A percentile compares a stretch with the other conserved stretches of the same genome.
Conservation (phyloP, 2,797 vertebrate species). For the Urosaurus nigricauda region DNA sequence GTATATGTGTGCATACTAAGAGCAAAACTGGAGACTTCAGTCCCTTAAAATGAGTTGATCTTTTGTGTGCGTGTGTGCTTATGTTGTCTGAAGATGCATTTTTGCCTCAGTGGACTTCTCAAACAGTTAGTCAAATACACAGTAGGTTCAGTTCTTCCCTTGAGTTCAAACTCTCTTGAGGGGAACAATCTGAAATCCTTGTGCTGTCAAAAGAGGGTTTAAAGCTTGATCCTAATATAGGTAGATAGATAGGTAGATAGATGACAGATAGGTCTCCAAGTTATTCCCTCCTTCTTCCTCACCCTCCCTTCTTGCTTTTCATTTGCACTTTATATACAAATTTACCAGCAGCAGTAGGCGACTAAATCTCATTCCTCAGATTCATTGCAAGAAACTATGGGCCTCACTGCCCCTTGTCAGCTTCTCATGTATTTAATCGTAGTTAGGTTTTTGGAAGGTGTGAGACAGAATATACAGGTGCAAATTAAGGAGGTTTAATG, state of each 20-base stretch:
- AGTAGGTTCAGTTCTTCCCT: constrained; percentile 57
- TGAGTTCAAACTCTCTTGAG: constrained; percentile 82
- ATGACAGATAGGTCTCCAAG: constrained; percentile 84
- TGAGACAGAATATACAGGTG: neutral
- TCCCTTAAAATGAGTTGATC: rapidly evolving
- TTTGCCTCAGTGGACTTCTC: constrained; percentile 51
- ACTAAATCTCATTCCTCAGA: constrained; percentile 53
- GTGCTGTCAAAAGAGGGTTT: constrained; percentile 83
- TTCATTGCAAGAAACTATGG: constrained; percentile 47
- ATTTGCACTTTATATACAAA: constrained; percentile 81
- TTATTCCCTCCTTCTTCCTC: neutral
- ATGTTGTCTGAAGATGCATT: constrained; percentile 58
- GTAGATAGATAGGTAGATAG: constrained; percentile 66
- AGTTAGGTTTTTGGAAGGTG: rapidly evolving
- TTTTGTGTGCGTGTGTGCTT: constrained; percentile 33
- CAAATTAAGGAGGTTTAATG: neutral
- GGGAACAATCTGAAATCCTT: constrained; percentile 83
- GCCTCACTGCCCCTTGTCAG: constrained; percentile 16
- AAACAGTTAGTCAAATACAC: constrained; percentile 51
- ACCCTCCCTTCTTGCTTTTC: constrained; percentile 74
- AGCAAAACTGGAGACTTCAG: neutral
- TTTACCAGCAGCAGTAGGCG: constrained; percentile 51
- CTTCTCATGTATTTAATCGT: constrained; percentile 1
- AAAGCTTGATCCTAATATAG: constrained; percentile 80
- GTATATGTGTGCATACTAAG: too few relatives aligned